These are phyloP conservation scores for Tribolium castaneum DNA, from an alignment of 1,140 invertebrate genomes.

Conservation along the genomic window DNA sequence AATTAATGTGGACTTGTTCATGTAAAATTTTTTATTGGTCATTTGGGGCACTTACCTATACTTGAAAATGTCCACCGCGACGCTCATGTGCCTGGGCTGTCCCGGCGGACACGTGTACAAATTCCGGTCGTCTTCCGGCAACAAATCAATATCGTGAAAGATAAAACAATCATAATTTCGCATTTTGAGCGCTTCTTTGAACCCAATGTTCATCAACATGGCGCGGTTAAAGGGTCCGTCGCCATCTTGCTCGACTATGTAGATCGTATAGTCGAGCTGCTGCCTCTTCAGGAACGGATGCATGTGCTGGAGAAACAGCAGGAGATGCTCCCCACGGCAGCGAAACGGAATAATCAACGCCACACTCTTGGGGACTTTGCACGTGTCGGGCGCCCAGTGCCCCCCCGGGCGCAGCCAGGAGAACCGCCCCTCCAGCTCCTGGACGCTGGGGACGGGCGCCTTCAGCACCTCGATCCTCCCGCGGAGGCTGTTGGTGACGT, in stretches of 20 bases:
- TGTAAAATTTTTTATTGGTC: neutral
- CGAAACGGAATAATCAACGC: constrained; percentile 92
- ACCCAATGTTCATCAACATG: constrained; percentile 96
- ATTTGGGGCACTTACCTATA: constrained; percentile 73
- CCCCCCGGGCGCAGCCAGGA: constrained; percentile 76
- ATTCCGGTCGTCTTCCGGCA: constrained; percentile 93
- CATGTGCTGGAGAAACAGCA: constrained; percentile 86
- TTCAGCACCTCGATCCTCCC: constrained; percentile 64
- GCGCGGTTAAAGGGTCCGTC: constrained; percentile 88
- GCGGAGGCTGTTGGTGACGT: constrained; percentile 53
- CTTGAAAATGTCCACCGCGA: constrained; percentile 89
- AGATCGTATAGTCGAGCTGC: constrained; percentile 92
- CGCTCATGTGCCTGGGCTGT: constrained; percentile 95
- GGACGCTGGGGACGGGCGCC: constrained; percentile 63
- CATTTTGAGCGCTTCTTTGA: constrained; percentile 83
- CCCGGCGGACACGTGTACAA: constrained; percentile 90
- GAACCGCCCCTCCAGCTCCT: constrained; percentile 64
- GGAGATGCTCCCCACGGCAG: constrained; percentile 85
- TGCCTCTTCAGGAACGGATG: constrained; percentile 92
- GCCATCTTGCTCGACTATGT: constrained; percentile 92
- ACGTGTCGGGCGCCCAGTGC: constrained; percentile 79
- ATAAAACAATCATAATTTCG: constrained; percentile 90
- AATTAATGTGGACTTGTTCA: neutral
- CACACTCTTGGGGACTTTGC: constrained; percentile 80
- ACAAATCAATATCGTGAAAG: constrained; percentile 95